Percentiles rank a stretch among this genome's conserved stretches.
Conservation (phyloP, 2,888 invertebrate genomes). For the Napeogenes inachia region DNA sequence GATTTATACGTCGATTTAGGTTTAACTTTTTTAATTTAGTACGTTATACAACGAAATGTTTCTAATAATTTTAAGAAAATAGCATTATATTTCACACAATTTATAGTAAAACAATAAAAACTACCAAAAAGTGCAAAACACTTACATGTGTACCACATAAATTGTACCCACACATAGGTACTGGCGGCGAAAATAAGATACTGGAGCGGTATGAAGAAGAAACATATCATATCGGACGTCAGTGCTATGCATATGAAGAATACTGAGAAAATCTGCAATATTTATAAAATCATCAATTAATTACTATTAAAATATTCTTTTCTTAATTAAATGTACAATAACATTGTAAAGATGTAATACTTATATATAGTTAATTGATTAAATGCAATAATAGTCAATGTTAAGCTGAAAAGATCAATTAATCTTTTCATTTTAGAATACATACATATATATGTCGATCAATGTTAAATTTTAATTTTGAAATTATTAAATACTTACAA, state of each 20-base stretch:
- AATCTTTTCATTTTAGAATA: no score
- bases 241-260: slow-evolving; percentile 98
- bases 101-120: not conserved
- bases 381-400: no score
- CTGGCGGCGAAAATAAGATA: slow-evolving; percentile 98
- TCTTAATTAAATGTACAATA: not conserved
- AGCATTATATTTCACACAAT: not conserved
- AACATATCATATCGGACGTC: slow-evolving; percentile 98
- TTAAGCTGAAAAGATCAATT: no score
- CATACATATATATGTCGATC: no score
- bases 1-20: no score
- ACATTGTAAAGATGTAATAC: not conserved
- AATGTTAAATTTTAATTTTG: not conserved
- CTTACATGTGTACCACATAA: slow-evolving; percentile 97
- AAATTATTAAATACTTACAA: slow-evolving; percentile 81
- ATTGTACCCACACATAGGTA: slow-evolving; percentile 99
- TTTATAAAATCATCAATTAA: not conserved
- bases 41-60: no score
- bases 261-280: slow-evolving; percentile 78
- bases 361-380: not conserved
- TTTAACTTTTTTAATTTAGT: no score
- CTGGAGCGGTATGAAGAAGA: slow-evolving; percentile 98
- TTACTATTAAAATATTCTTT: not conserved
- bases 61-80: not conserved
- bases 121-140: slow-evolving; percentile 31